These are phyloP conservation scores for Apantesis nais DNA, from an alignment of 2,888 invertebrate genomes.

Conservation along the genomic window DNA sequence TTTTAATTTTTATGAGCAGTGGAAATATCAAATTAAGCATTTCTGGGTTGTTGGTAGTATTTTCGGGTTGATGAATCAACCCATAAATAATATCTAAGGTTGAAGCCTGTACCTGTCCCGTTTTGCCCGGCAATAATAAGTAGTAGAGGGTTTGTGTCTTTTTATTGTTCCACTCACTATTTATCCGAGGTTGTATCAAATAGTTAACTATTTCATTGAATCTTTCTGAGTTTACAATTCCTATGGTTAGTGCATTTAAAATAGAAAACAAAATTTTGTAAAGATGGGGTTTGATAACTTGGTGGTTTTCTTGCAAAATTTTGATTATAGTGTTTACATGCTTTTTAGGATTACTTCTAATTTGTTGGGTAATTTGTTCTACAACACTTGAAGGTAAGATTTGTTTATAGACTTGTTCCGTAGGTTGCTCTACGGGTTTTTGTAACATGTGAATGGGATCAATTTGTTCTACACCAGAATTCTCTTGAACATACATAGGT, in stretches of 20 bases:
- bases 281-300: constrained; percentile 9
- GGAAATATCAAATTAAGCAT: constrained; percentile 27
- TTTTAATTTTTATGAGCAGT: constrained; percentile 25
- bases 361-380: constrained; percentile 9
- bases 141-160: constrained; percentile 6
- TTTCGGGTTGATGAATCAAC: constrained; percentile 12
- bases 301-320: constrained; percentile 9
- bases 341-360: background rate
- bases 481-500: background rate
- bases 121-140: constrained; percentile 2
- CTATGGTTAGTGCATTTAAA: background rate
- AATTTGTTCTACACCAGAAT: background rate
- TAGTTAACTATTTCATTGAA: constrained; percentile 13
- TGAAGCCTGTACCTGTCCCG: constrained; percentile 23
- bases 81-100: constrained; percentile 25
- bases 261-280: constrained; percentile 11
- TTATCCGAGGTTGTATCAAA: constrained; percentile 7
- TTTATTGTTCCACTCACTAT: constrained; percentile 9
- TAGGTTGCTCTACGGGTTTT: background rate
- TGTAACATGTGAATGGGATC: background rate
- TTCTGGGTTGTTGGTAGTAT: constrained; percentile 14
- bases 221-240: constrained; percentile 1
- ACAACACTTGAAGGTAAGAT: background rate
- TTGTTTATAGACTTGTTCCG: background rate
- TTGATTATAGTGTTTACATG: constrained; percentile 2